phyloP scores from a whole-genome alignment of 1,140 invertebrate species.

The Wiebesia pumilae region DNA sequence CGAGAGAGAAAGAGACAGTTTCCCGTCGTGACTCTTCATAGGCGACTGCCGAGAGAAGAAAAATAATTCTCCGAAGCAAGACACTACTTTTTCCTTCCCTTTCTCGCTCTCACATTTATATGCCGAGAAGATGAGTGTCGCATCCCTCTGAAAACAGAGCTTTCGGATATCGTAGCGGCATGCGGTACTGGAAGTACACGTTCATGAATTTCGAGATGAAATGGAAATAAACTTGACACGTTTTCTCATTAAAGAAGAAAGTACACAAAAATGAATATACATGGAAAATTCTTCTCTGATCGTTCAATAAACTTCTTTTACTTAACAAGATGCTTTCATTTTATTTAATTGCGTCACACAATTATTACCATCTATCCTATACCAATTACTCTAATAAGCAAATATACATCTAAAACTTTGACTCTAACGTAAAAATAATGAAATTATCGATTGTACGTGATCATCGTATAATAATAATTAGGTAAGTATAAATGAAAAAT shows the following conservation, averaged over 20 bases:
- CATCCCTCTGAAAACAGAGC: slow-evolving; percentile 45
- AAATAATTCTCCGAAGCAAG: slow-evolving; percentile 40
- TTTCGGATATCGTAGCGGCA: not conserved
- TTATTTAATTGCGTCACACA: slow-evolving; percentile 42
- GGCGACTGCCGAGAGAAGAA: slow-evolving; percentile 22
- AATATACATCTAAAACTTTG: not conserved
- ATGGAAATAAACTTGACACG: slow-evolving; percentile 24
- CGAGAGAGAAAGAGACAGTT: slow-evolving; percentile 23
- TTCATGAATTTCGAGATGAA: not conserved
- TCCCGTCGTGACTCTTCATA: not conserved
- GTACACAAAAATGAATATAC: slow-evolving; percentile 7
- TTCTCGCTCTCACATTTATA: slow-evolving; percentile 31
- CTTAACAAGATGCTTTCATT: slow-evolving; percentile 26
- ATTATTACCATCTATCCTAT: not conserved
- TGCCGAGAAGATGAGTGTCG: slow-evolving; percentile 27
- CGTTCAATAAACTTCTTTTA: slow-evolving; percentile 53
- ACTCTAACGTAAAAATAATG: not conserved
- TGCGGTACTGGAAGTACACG: not conserved
- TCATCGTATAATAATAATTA: not conserved
- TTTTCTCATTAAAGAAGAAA: slow-evolving; percentile 15
- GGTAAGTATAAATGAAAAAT: not conserved
- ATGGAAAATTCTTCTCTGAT: slow-evolving; percentile 20
- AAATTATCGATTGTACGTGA: not conserved
- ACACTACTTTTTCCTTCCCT: slow-evolving; percentile 27
- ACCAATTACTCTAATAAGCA: not conserved